Evolutionary conservation across 2,113 vertebrate species (phyloP).

Genomic region (Thunnus maccoyii): DNA sequence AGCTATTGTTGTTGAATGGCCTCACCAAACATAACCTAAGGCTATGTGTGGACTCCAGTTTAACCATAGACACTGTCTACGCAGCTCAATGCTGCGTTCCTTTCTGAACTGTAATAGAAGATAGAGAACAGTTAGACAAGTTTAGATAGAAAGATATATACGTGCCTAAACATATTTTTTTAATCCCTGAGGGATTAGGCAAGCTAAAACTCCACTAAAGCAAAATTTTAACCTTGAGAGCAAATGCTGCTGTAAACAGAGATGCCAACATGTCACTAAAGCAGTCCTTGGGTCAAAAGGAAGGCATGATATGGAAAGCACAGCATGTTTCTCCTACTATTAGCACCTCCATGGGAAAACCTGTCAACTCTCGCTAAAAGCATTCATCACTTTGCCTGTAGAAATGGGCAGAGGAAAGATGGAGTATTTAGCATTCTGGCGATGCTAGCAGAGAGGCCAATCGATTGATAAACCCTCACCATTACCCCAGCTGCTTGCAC

Average conservation of each 20-base stretch:
- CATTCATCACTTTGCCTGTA: slow-evolving; percentile 33
- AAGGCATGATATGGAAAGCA: slow-evolving; percentile 14
- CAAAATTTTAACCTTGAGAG: background rate
- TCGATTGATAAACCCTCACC: slow-evolving; percentile 60
- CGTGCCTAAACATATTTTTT: background rate
- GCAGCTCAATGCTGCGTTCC: background rate
- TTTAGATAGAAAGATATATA: background rate
- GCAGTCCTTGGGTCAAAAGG: background rate
- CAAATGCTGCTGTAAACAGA: background rate
- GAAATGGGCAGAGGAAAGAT: slow-evolving; percentile 18
- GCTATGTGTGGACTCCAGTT: slow-evolving; percentile 41
- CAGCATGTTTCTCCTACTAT: slow-evolving; percentile 28
- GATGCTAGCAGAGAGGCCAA: slow-evolving; percentile 34
- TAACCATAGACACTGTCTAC: slow-evolving; percentile 10
- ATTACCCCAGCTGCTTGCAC: slow-evolving; percentile 32
- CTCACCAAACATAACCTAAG: slow-evolving; percentile 51
- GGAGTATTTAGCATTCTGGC: slow-evolving; percentile 55
- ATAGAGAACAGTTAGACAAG: background rate
- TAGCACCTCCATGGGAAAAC: slow-evolving; percentile 47
- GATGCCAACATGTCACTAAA: background rate
- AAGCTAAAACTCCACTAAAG: background rate
- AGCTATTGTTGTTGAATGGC: slow-evolving; percentile 68
- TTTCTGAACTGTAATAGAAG: slow-evolving; percentile 11
- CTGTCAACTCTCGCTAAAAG: slow-evolving; percentile 56
- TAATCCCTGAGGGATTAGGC: background rate